Evolutionary conservation across 2,888 invertebrate genomes (phyloP).

Genomic region (Lomographa bimaculata): DNA sequence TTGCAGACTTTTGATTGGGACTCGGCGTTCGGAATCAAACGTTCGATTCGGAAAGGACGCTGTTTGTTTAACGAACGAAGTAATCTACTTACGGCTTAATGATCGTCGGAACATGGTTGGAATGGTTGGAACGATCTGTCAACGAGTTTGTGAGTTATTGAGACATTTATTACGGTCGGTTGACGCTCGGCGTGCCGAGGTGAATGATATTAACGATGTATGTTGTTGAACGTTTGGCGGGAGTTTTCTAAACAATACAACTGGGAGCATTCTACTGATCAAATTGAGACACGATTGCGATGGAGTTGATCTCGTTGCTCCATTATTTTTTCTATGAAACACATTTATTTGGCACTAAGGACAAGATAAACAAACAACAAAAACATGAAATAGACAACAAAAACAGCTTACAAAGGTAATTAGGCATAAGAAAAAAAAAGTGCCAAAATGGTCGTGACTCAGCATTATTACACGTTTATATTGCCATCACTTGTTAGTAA

Average conservation of each 20-base stretch:
- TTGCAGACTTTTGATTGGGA: slow-evolving; percentile 61
- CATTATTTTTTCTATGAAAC: no score
- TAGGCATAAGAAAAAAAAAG: no score
- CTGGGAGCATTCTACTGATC: slow-evolving; percentile 16
- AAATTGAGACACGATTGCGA: no score
- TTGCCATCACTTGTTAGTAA: no score
- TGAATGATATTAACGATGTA: slow-evolving; percentile 47
- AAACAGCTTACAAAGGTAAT: no score
- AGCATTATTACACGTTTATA: no score
- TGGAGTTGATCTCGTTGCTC: neutral
- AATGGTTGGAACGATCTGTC: slow-evolving; percentile 53
- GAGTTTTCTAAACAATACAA: slow-evolving; percentile 48
- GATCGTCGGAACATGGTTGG: no score
- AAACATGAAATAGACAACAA: no score
- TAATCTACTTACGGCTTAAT: slow-evolving; percentile 54
- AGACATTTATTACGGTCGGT: slow-evolving; percentile 53
- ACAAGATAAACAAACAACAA: no score
- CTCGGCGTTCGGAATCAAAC: slow-evolving; percentile 37
- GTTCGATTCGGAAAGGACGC: slow-evolving; percentile 17
- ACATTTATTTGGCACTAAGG: no score
- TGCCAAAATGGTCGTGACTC: no score
- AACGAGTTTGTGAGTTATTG: slow-evolving; percentile 49
- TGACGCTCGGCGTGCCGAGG: slow-evolving; percentile 48
- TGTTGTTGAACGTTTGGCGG: slow-evolving; percentile 34
- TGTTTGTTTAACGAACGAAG: slow-evolving; percentile 44